These are phyloP conservation scores for Pachydiplax longipennis DNA, from an alignment of 2,888 invertebrate species.

Conservation along the genomic window DNA sequence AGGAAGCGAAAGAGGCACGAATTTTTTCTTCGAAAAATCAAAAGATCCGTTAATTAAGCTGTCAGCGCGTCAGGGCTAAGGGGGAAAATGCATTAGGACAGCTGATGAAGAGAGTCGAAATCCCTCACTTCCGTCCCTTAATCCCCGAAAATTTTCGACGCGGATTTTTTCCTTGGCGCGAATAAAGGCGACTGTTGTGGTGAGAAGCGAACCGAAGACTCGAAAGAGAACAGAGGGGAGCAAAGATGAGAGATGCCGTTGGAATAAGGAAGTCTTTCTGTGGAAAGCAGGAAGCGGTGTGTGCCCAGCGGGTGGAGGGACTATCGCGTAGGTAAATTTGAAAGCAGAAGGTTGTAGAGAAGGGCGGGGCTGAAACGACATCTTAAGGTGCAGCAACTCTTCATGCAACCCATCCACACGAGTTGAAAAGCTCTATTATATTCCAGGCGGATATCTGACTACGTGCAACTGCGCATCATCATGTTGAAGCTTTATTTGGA, in stretches of 20 bases:
- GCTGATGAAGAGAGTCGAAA: not conserved
- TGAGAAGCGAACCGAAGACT: not conserved
- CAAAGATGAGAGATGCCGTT: not conserved
- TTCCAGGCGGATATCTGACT: too few relatives aligned
- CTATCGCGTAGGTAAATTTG: not conserved
- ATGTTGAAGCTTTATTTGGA: too few relatives aligned
- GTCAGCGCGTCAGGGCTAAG: not conserved
- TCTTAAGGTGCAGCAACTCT: not conserved
- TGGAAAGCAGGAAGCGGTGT: not conserved
- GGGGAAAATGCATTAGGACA: not conserved
- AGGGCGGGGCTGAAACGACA: not conserved
- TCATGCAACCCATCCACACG: not conserved
- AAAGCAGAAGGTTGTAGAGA: not conserved
- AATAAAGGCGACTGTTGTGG: not conserved
- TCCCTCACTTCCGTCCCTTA: not conserved
- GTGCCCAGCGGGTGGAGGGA: not conserved
- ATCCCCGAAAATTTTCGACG: not conserved
- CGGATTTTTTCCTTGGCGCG: not conserved
- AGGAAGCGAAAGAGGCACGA: too few relatives aligned
- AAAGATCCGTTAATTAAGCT: not conserved
- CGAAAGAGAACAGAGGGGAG: not conserved
- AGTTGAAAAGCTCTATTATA: too few relatives aligned
- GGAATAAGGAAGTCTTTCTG: not conserved
- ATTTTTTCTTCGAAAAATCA: not conserved
- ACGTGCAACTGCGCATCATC: too few relatives aligned